A percentile compares a stretch with the other conserved stretches of the same genome.
Evolutionary conservation across 2,113 vertebrate genomes (phyloP).

Genomic region (Clarias batrachus): DNA sequence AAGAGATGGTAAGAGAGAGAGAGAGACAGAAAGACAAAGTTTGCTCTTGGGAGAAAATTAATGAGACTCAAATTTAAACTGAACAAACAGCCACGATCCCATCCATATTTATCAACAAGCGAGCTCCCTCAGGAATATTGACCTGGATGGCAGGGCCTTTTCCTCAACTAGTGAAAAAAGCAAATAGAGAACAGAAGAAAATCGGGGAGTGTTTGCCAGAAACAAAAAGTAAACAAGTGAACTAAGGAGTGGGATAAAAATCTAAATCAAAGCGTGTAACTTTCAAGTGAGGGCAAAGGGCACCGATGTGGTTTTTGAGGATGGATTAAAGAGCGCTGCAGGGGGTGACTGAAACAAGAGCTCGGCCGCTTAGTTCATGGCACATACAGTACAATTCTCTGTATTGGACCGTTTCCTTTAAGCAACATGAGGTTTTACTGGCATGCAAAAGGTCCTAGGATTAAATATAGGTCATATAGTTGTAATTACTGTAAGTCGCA

Average conservation of each 20-base stretch:
- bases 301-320: constrained; percentile 10
- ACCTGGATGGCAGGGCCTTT: constrained; percentile 39
- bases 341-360: not conserved
- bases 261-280: not conserved
- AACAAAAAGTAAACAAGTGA: not conserved
- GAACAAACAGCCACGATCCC: constrained; percentile 44
- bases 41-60: constrained; percentile 41
- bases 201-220: constrained; percentile 34
- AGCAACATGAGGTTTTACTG: not conserved
- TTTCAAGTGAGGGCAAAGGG: constrained; percentile 22
- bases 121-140: constrained; percentile 35
- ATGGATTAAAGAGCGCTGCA: constrained; percentile 22
- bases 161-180: not conserved
- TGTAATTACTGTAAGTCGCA: no score
- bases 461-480: no score
- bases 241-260: not conserved
- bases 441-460: not conserved
- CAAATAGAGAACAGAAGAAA: not conserved
- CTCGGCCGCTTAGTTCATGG: not conserved
- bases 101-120: constrained; percentile 56
- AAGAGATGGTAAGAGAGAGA: not conserved
- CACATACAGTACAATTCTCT: not conserved
- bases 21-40: not conserved
- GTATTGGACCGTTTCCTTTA: not conserved
- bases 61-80: constrained; percentile 47